phyloP scores from a whole-genome alignment of 2,113 vertebrate genomes.

The Sylvilagus bachmani region DNA sequence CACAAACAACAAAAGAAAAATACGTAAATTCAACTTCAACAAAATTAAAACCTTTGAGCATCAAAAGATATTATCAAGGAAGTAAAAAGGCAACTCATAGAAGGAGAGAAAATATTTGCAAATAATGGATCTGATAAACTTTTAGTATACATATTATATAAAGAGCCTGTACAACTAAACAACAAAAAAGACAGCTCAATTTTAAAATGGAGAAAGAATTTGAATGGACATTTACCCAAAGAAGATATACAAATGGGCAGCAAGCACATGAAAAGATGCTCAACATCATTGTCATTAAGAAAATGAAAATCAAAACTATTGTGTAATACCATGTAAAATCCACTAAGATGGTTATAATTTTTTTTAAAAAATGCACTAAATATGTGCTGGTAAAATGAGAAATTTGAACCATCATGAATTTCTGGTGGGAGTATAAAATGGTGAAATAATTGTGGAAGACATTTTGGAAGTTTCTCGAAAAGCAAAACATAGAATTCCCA shows the following conservation, averaged over 20 bases:
- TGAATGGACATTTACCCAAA: conserved; percentile 26
- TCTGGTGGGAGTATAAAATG: conserved; percentile 19
- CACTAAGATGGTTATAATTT: not conserved
- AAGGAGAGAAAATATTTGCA: conserved; percentile 27
- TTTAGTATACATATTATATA: conserved; percentile 31
- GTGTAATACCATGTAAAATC: not conserved
- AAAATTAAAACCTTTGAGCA: not conserved
- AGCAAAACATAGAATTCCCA: conserved; percentile 4
- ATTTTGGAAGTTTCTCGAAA: conserved; percentile 15
- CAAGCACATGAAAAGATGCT: not conserved
- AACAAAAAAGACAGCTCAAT: not conserved
- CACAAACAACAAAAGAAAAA: conserved; percentile 17
- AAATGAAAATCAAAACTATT: conserved; percentile 31
- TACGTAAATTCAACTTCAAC: not conserved
- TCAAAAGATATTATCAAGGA: not conserved
- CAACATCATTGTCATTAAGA: not conserved
- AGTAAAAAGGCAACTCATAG: not conserved
- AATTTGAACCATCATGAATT: not conserved
- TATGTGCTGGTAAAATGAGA: conserved; percentile 5
- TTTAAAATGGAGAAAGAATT: conserved; percentile 29
- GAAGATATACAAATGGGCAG: not conserved
- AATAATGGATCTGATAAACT: not conserved
- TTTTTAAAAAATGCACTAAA: not conserved
- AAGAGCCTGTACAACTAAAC: not conserved
- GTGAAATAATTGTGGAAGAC: not conserved